Percentiles rank a stretch among this genome's conserved stretches.
Evolutionary conservation across 2,113 vertebrate genomes (phyloP).

Genomic region (Thermophis baileyi): DNA sequence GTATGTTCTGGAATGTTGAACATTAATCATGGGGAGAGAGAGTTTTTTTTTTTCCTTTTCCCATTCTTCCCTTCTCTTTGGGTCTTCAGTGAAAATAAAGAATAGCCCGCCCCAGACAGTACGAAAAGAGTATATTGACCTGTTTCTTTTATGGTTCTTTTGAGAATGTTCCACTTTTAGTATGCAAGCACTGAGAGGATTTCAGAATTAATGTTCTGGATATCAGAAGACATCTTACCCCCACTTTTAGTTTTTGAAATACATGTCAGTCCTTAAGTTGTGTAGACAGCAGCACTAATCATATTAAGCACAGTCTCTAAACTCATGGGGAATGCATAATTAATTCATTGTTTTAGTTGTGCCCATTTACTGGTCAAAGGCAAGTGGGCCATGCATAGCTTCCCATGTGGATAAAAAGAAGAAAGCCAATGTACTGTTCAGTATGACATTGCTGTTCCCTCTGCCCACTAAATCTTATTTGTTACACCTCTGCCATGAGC

Average conservation of each 20-base stretch:
- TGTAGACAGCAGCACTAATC: slow-evolving; percentile 75
- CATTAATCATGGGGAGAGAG: neutral
- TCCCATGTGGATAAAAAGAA: slow-evolving; percentile 5
- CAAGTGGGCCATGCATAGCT: slow-evolving; percentile 34
- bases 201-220: slow-evolving; percentile 64
- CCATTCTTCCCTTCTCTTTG: neutral
- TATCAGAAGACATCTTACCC: slow-evolving; percentile 50
- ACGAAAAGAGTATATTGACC: neutral
- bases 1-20: neutral
- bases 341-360: slow-evolving; percentile 62
- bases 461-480: slow-evolving; percentile 61
- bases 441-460: neutral
- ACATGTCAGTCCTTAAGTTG: slow-evolving; percentile 52
- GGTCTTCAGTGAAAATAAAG: slow-evolving; percentile 7
- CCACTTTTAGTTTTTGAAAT: slow-evolving; percentile 46
- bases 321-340: slow-evolving; percentile 62
- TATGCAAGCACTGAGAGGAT: slow-evolving; percentile 51
- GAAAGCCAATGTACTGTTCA: slow-evolving; percentile 12
- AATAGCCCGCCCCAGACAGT: slow-evolving; percentile 20
- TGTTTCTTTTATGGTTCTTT: slow-evolving; percentile 38
- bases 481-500: slow-evolving; percentile 61
- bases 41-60: neutral
- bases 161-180: slow-evolving; percentile 50
- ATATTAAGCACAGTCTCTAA: slow-evolving; percentile 62
- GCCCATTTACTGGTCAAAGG: slow-evolving; percentile 47